Conservation (phyloP, 2,888 invertebrate genomes). For the Perizoma flavofasciatum region DNA sequence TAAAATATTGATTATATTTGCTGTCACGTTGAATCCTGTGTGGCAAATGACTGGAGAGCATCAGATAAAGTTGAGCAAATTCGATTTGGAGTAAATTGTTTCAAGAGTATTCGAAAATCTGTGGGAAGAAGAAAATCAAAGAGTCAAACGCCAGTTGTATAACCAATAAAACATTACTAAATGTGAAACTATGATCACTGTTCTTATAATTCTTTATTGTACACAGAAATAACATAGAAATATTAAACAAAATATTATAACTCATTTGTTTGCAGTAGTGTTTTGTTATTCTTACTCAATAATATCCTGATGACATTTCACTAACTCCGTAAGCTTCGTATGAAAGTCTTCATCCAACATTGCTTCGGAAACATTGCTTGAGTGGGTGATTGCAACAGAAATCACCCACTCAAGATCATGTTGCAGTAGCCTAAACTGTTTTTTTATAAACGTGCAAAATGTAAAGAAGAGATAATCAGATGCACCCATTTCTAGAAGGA, state of each 20-base stretch:
- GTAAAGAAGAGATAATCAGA: slow-evolving; percentile 55
- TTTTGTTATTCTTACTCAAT: slow-evolving; percentile 45
- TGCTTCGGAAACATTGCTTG: neutral
- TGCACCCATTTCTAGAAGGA: slow-evolving; percentile 47
- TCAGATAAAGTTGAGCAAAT: slow-evolving; percentile 54
- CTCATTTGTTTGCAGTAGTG: no score
- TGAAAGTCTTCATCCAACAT: slow-evolving; percentile 26
- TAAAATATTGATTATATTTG: slow-evolving; percentile 27
- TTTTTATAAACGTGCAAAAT: slow-evolving; percentile 50
- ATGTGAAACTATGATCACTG: neutral
- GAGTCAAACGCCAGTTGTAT: neutral
- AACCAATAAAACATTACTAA: neutral
- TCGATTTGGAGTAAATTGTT: slow-evolving; percentile 55
- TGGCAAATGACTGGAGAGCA: slow-evolving; percentile 62
- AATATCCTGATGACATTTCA: slow-evolving; percentile 51
- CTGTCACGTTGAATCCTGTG: slow-evolving; percentile 61
- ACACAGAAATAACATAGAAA: no score
- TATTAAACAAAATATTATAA: no score
- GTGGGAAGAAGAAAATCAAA: slow-evolving; percentile 19
- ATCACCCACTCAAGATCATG: slow-evolving; percentile 45
- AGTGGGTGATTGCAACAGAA: no score
- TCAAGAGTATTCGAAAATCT: slow-evolving; percentile 53
- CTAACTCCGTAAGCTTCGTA: slow-evolving; percentile 38
- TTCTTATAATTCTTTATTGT: no score
- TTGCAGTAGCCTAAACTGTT: slow-evolving; percentile 50